These are phyloP conservation scores for Diadophis punctatus DNA, from an alignment of 2,113 vertebrate genomes.

Conservation along the genomic window DNA sequence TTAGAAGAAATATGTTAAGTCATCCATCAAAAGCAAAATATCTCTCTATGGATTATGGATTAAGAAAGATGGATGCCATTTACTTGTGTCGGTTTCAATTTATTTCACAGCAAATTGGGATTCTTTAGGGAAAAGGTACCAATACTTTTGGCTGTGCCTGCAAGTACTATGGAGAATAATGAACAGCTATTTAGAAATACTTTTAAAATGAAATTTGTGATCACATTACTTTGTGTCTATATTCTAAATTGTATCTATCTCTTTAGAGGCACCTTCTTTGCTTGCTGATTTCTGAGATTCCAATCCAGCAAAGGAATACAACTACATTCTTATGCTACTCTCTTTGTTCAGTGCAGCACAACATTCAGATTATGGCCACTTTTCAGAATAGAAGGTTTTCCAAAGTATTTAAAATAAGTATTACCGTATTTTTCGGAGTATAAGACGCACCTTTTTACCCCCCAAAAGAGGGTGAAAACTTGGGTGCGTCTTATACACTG, in stretches of 20 bases:
- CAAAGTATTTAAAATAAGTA: constrained; percentile 64
- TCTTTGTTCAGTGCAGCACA: constrained; percentile 55
- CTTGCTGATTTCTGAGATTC: constrained; percentile 4
- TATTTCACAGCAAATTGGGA: background rate
- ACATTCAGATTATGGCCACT: constrained; percentile 58
- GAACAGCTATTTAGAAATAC: background rate
- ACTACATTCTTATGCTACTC: constrained; percentile 40
- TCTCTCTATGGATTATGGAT: background rate
- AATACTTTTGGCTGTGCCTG: background rate
- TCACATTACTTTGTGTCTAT: background rate
- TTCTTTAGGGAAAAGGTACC: background rate
- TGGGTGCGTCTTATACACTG: too few species aligned
- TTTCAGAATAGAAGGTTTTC: constrained; percentile 68
- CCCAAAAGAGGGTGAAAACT: too few species aligned
- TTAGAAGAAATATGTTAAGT: background rate
- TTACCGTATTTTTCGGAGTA: too few species aligned
- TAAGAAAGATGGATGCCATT: background rate
- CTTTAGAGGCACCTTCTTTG: constrained; percentile 30
- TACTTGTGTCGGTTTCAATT: background rate
- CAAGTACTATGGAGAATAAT: background rate
- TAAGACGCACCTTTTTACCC: too few species aligned
- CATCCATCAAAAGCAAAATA: background rate
- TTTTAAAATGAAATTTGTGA: background rate
- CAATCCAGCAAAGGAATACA: constrained; percentile 19
- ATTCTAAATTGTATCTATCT: background rate